Conservation (phyloP, 92 coral and sea anemone species). For the Phymanthus crucifer region DNA sequence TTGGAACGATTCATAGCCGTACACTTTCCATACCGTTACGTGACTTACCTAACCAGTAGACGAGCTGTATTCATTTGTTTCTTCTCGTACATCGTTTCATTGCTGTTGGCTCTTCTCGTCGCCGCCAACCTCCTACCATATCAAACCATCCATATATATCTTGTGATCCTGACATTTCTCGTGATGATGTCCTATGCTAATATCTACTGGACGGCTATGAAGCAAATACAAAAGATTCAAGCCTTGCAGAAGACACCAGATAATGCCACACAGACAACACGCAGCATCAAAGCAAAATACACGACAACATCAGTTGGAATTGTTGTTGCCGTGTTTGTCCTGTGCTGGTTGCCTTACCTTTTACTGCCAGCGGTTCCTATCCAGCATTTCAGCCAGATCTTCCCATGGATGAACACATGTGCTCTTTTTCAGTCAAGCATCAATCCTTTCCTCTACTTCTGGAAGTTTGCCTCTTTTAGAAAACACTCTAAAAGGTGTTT, state of each 20-base stretch:
- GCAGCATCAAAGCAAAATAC: neutral
- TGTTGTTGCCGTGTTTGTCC: neutral
- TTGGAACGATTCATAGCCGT: neutral
- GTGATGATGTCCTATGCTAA: neutral
- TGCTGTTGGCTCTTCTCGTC: neutral
- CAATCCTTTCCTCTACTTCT: constrained; percentile 5
- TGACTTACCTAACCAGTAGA: neutral
- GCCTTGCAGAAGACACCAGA: neutral
- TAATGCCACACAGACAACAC: neutral
- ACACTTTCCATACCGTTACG: neutral
- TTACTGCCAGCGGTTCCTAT: neutral
- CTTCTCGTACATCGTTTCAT: neutral
- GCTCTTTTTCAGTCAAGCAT: neutral
- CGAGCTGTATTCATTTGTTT: neutral
- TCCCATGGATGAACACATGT: neutral
- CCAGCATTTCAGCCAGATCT: neutral
- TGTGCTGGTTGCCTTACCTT: neutral
- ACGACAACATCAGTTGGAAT: neutral
- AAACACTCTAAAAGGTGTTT: neutral
- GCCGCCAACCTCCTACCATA: neutral
- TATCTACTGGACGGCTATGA: neutral
- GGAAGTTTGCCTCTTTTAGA: neutral
- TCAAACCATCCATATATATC: neutral
- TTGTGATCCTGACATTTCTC: neutral
- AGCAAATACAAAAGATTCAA: neutral